These are phyloP conservation scores for Phoxinus dragarum DNA, from an alignment of 2,797 vertebrate genomes.

Conservation along the genomic window DNA sequence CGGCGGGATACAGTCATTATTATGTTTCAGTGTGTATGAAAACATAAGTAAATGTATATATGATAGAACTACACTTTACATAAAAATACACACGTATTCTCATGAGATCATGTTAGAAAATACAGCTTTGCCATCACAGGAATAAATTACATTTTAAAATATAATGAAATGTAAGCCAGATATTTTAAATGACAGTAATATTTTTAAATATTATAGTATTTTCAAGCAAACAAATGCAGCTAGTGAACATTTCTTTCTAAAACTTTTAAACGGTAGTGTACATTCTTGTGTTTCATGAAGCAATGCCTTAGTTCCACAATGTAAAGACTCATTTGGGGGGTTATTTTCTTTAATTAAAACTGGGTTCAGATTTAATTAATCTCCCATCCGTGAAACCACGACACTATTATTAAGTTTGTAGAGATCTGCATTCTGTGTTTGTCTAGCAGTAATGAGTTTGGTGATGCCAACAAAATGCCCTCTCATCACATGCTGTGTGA, in stretches of 20 bases:
- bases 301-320: slow-evolving; percentile 2
- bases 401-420: slow-evolving; percentile 66
- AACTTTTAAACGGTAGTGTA: not conserved
- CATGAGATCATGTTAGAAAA: too few relatives aligned
- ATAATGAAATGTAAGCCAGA: not conserved
- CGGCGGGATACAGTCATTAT: too few relatives aligned
- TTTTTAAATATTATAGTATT: not conserved
- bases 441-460: slow-evolving; percentile 72
- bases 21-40: too few relatives aligned
- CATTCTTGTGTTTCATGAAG: not conserved
- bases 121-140: too few relatives aligned
- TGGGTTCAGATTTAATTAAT: slow-evolving; percentile 62
- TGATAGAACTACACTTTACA: too few relatives aligned
- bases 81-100: too few relatives aligned
- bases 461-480: slow-evolving; percentile 70
- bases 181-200: not conserved
- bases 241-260: not conserved
- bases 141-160: not conserved
- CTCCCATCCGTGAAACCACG: slow-evolving; percentile 61
- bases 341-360: slow-evolving; percentile 61
- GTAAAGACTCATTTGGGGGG: slow-evolving; percentile 54
- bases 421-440: slow-evolving; percentile 73
- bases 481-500: slow-evolving; percentile 49
- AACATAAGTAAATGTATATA: too few relatives aligned
- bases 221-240: not conserved